Conservation (phyloP, 1,140 invertebrate genomes). For the Zaprionus vittiger region DNA sequence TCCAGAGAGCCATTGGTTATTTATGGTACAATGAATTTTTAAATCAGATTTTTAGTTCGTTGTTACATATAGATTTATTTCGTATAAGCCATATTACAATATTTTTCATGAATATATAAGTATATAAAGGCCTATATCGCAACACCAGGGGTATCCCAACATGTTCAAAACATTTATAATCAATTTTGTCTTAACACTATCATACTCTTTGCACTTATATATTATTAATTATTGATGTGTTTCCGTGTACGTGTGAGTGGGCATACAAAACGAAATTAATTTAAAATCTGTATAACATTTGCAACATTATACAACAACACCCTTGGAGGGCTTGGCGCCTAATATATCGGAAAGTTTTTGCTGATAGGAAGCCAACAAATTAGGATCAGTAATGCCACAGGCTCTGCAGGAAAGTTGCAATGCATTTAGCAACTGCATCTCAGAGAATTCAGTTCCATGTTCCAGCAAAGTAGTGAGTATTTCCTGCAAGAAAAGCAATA, state of each 20-base stretch:
- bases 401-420: conserved; percentile 88
- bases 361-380: conserved; percentile 85
- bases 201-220: conserved; percentile 61
- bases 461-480: conserved; percentile 93
- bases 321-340: conserved; percentile 83
- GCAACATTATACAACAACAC: conserved; percentile 73
- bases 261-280: conserved; percentile 38
- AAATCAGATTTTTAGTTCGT: conserved; percentile 28
- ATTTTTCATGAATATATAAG: conserved; percentile 58
- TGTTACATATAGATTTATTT: conserved; percentile 69
- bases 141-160: conserved; percentile 66
- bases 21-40: not conserved
- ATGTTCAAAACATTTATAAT: conserved; percentile 72
- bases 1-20: no score
- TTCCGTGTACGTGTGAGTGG: conserved; percentile 12
- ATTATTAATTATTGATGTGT: conserved; percentile 45
- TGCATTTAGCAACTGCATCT: conserved; percentile 94
- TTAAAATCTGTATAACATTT: conserved; percentile 41
- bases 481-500: conserved; percentile 86
- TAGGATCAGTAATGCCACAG: conserved; percentile 83
- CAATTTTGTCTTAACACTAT: conserved; percentile 58
- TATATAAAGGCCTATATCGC: conserved; percentile 62
- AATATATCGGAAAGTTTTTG: conserved; percentile 86
- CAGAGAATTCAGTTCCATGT: conserved; percentile 92
- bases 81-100: conserved; percentile 67